Base-by-base conservation (phyloP, 1,140 invertebrate species). In the Bombus terrestris region DNA sequence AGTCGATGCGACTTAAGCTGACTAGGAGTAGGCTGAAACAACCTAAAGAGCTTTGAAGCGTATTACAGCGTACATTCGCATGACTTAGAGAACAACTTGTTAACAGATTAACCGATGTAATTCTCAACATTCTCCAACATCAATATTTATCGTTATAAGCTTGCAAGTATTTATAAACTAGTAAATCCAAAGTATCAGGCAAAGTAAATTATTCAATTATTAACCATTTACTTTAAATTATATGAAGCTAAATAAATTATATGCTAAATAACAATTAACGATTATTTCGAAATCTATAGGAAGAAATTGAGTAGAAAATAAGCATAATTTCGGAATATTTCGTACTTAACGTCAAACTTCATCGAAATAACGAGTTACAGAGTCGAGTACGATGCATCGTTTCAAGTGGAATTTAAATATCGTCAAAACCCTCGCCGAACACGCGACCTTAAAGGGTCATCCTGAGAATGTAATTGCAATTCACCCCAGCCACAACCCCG, bases 361-460 rank as follows among this genome's bases (percentile, higher is more conserved):
- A 18, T 10, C 5, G n/a, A 32, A 68, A 81, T 78, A 85, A 88
- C 53, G 73, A 69, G 57, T 53, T 53, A 53, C 15, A 69, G 3
- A 59, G 18, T 12, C 22, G 18, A 59, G 59, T 2, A 12, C 35
- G n/a, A 68, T 37, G 78, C 68, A 43, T 43, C n/a, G 35, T 73
- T 53, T 79, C 79, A 66, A 77, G 80, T 71, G 83, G 76, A 88
- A 90, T 90, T 90, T 81, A 90, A 90, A 88, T 90, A 81, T 68
- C 59, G 84, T 62, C 22, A 32, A 22, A 71, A 37, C 47, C 64
- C 59, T 22, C 35, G 57, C 22, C n/a, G 47, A 68, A 35, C 18
- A n/a, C 22, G 25, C 69, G 83, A 39, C 57, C 80, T 84, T 62
- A 78, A 84, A 83, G 68, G 87, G 76, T 83, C 75, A 88, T 89